Base-by-base conservation (phyloP, 1,140 invertebrate genomes). In the Magallana angulata region DNA sequence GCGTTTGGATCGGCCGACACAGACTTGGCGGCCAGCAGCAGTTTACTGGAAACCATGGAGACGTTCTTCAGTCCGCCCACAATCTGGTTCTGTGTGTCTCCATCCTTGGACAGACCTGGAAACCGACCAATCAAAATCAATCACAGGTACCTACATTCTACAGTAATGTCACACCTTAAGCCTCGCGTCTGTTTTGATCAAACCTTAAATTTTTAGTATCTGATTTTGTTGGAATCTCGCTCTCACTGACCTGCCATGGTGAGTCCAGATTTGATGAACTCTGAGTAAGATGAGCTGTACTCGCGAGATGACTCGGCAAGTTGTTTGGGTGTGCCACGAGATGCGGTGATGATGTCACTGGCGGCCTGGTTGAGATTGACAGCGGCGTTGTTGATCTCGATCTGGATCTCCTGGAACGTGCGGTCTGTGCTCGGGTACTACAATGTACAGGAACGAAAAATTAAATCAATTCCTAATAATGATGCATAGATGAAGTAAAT, bases 331-430 rank as follows among this genome's bases (percentile, higher is more conserved):
- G 95, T 96, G 91, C 93, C 94, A 85, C 98, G 95, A 11, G 97
- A 96, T 64, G 96, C 96, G 0, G 94, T 90, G 16, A 97, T 97
- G 80, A 98, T 97, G 90, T 97, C 96, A n/a, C 96, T 96, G 0
- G 97, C 97, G 0, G 98, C 97, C 86, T 97, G 96, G 95, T 97
- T 98, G 76, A 99, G 95, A 85, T 97, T 96, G 81, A 97, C 96
- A 0, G 98, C 98, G 30, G 97, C 97, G 80, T 96, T 96, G 92
- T 97, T 97, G 56, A 99, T 95, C 91, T 98, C 97, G 16, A 96
- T 96, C 94, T 99, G 98, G 0, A 98, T 95, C 93, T 98, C 97
- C n/a, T 91, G 90, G 87, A 93, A 93, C n/a, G 89, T 91, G 60
- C 91, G 90, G 36, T 83, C 89, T n/a, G 93, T 93, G 4, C 57